These are phyloP conservation scores for Dryoscopus gambensis DNA, from an alignment of 2,113 vertebrate genomes.

Conservation along the genomic window DNA sequence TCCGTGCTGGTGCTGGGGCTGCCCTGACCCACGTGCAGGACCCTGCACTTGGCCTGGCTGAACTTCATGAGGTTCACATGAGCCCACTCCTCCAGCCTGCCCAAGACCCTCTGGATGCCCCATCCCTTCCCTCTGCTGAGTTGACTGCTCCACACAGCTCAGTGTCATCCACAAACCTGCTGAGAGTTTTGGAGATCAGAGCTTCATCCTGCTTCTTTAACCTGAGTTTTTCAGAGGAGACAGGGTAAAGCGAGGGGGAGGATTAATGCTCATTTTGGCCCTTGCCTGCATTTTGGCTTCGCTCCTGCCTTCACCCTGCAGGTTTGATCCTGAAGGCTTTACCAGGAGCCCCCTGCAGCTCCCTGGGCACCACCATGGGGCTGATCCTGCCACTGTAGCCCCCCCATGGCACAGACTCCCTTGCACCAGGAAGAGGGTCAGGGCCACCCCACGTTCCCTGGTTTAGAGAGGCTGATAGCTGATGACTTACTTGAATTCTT, in stretches of 20 bases:
- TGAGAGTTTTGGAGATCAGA: background rate
- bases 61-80: background rate
- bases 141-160: background rate
- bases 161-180: background rate
- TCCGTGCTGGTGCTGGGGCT: background rate
- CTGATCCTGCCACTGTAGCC: background rate
- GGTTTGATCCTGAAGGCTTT: background rate
- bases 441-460: accelerated
- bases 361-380: background rate
- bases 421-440: background rate
- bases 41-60: background rate
- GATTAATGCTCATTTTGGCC: background rate
- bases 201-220: background rate
- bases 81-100: background rate
- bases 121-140: background rate
- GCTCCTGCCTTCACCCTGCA: background rate
- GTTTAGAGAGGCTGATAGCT: background rate
- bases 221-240: background rate
- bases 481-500: background rate
- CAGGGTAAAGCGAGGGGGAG: background rate
- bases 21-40: background rate
- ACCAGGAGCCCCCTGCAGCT: background rate
- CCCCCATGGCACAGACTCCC: background rate
- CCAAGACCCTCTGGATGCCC: background rate
- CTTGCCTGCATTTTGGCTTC: background rate